Conservation (phyloP, 2,113 vertebrate species). For the Onychorhynchus coronatus region DNA sequence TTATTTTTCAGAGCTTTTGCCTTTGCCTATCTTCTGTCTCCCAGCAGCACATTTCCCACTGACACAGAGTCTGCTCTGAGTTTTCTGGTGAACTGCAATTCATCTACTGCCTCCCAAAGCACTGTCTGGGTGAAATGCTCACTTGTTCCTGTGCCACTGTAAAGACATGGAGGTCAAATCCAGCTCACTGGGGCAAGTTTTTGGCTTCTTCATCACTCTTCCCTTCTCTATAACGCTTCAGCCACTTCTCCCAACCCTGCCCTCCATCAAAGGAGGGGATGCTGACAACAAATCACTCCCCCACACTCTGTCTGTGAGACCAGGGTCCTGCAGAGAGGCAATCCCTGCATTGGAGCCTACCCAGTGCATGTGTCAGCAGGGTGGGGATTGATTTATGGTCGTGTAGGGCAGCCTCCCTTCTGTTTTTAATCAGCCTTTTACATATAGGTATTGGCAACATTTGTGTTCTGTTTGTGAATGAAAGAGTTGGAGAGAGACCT, state of each 20-base stretch:
- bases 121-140: neutral
- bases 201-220: neutral
- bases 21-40: neutral
- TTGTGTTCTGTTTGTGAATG: neutral
- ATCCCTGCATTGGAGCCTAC: neutral
- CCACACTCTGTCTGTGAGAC: neutral
- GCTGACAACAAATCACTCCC: neutral
- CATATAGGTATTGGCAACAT: neutral
- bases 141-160: neutral
- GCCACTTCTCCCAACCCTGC: neutral
- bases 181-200: neutral
- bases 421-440: neutral
- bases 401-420: rapidly evolving
- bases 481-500: neutral
- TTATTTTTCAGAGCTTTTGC: neutral
- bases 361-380: neutral
- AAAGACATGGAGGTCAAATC: neutral
- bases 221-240: neutral
- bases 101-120: neutral
- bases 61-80: neutral
- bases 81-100: neutral
- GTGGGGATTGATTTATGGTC: neutral
- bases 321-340: neutral
- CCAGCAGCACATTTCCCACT: neutral
- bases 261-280: no score